These are phyloP conservation scores for Bilobella aurantiaca DNA, from an alignment of 1,140 invertebrate species.

Conservation along the genomic window DNA sequence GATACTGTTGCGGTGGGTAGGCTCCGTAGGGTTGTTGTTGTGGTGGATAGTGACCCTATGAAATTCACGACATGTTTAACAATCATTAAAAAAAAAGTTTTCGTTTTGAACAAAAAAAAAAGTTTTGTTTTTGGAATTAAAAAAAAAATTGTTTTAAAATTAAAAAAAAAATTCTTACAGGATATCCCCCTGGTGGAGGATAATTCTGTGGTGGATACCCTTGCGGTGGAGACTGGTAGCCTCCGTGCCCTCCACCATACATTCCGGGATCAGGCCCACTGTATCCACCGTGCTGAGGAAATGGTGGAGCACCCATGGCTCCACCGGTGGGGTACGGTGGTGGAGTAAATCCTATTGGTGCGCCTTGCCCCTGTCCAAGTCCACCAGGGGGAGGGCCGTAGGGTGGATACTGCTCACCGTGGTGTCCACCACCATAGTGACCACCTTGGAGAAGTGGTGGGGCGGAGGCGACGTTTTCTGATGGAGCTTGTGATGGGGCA, in stretches of 20 bases:
- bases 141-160: not conserved
- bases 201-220: slow-evolving; percentile 14
- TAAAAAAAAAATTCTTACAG: not conserved
- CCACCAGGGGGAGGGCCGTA: slow-evolving; percentile 12
- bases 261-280: too few relatives aligned
- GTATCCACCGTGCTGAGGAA: not conserved
- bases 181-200: slow-evolving; percentile 4
- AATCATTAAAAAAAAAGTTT: too few relatives aligned
- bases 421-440: not conserved
- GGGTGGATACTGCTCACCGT: not conserved
- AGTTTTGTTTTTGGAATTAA: not conserved
- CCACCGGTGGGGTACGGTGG: slow-evolving; percentile 6
- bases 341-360: slow-evolving; percentile 15
- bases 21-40: slow-evolving; percentile 8
- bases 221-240: slow-evolving; percentile 1
- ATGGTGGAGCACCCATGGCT: slow-evolving; percentile 4
- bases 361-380: too few relatives aligned
- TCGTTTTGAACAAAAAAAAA: too few relatives aligned
- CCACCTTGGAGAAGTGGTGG: not conserved
- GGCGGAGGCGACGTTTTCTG: slow-evolving; percentile 12
- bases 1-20: slow-evolving; percentile 11
- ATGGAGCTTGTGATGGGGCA: not conserved
- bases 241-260: too few relatives aligned
- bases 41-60: slow-evolving; percentile 6
- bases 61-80: too few relatives aligned